phyloP scores from a whole-genome alignment of 2,888 invertebrate genomes.

The Branchipolynoe longqiensis region DNA sequence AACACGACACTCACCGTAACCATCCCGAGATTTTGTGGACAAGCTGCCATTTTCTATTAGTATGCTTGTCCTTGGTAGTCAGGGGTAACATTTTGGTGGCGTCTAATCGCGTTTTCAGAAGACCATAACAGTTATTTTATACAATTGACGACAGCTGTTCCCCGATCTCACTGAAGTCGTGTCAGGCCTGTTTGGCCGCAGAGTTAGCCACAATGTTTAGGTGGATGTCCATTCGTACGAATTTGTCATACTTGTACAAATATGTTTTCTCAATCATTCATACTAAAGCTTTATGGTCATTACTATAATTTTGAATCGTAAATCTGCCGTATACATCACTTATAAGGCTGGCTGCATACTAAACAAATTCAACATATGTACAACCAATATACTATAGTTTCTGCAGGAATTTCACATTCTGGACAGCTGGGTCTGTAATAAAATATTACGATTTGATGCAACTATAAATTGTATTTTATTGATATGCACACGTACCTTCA shows the following conservation, averaged over 20 bases:
- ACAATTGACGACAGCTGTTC: neutral
- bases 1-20: constrained; percentile 78
- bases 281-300: no score
- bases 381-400: no score
- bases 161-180: neutral
- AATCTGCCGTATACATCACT: no score
- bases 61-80: constrained; percentile 80
- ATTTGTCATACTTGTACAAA: no score
- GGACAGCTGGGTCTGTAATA: no score
- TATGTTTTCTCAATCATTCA: no score
- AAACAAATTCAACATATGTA: no score
- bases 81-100: constrained; percentile 79
- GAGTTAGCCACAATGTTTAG: neutral
- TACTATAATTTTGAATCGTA: no score
- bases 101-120: neutral
- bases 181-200: neutral
- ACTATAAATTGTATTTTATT: neutral
- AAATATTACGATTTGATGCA: no score
- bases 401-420: no score
- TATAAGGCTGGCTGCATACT: no score
- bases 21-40: constrained; percentile 81
- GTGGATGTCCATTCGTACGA: neutral
- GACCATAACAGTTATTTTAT: neutral
- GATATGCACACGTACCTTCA: neutral
- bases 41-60: constrained; percentile 77